These are phyloP conservation scores for Liopterus haemorrhoidalis DNA, from an alignment of 2,888 invertebrate species.

Conservation along the genomic window DNA sequence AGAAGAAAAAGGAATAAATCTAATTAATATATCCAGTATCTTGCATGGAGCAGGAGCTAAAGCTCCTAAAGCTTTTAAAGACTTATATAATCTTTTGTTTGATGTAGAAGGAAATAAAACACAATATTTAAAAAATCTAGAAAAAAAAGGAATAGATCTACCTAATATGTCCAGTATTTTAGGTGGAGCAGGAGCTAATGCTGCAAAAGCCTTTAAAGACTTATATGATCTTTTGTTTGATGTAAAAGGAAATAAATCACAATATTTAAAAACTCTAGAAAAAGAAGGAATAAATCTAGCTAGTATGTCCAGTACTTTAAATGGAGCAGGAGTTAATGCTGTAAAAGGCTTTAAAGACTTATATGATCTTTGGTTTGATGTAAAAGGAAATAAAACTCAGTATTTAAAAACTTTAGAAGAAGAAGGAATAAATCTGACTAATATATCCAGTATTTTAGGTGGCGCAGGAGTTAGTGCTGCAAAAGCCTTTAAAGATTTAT, in stretches of 20 bases:
- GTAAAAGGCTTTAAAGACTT: no score
- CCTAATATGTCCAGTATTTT: slow-evolving; percentile 24
- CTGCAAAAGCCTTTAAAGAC: slow-evolving; percentile 28
- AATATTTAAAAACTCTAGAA: no score
- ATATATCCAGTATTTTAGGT: slow-evolving; percentile 11
- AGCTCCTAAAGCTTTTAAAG: neutral
- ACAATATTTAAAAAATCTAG: slow-evolving; percentile 3
- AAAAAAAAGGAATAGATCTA: neutral
- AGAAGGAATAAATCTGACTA: slow-evolving; percentile 4
- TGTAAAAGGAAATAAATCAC: no score
- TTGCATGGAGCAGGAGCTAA: slow-evolving; percentile 3
- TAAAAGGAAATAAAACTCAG: no score
- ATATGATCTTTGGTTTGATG: no score
- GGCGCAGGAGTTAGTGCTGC: slow-evolving; percentile 10
- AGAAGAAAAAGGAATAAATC: slow-evolving; percentile 13
- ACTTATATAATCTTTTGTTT: slow-evolving; percentile 11
- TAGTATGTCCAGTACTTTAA: no score
- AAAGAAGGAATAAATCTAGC: no score
- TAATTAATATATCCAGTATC: slow-evolving; percentile 8
- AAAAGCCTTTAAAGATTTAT: slow-evolving; percentile 12
- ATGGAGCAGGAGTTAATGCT: no score
- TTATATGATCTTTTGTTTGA: slow-evolving; percentile 21
- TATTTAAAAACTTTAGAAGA: slow-evolving; percentile 9
- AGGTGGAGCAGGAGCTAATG: slow-evolving; percentile 25
- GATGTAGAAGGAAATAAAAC: slow-evolving; percentile 9